These are phyloP conservation scores for Caenorhabditis sp. DNA, from an alignment of 2,888 invertebrate genomes.

Conservation along the genomic window DNA sequence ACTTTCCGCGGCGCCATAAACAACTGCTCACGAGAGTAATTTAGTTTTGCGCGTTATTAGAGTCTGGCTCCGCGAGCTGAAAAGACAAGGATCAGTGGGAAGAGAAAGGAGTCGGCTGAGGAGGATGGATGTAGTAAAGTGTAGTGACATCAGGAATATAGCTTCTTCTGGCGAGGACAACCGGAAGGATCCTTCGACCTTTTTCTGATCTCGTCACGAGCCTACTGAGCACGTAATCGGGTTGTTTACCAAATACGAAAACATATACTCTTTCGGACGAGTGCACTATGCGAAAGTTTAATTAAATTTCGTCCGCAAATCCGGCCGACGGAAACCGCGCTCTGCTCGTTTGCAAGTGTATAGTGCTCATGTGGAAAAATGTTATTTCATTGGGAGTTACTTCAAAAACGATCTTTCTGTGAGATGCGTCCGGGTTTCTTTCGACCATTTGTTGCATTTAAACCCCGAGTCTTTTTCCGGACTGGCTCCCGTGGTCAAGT, in stretches of 20 bases:
- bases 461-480: too few relatives aligned
- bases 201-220: conserved; percentile 6
- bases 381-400: too few relatives aligned
- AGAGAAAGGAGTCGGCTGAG: not conserved
- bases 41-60: not conserved
- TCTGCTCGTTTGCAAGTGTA: too few relatives aligned
- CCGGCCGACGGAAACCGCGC: too few relatives aligned
- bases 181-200: conserved; percentile 7
- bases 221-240: conserved; percentile 9
- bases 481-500: not conserved
- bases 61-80: not conserved
- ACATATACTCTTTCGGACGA: not conserved
- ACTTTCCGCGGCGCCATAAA: not conserved
- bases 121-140: not conserved
- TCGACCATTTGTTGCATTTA: too few relatives aligned
- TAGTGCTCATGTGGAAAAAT: conserved; percentile 3
- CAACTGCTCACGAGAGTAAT: not conserved
- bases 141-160: not conserved
- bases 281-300: conserved; percentile 19
- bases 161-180: too few relatives aligned
- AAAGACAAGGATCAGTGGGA: not conserved
- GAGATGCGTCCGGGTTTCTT: too few relatives aligned
- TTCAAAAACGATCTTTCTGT: too few relatives aligned
- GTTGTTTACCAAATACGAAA: conserved; percentile 6
- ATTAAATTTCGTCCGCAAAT: conserved; percentile 7